Evolutionary conservation across 2,113 vertebrate species (phyloP), one percentile per base, ranked within the genome.

Genomic region (Peromyscus maniculatus): DNA sequence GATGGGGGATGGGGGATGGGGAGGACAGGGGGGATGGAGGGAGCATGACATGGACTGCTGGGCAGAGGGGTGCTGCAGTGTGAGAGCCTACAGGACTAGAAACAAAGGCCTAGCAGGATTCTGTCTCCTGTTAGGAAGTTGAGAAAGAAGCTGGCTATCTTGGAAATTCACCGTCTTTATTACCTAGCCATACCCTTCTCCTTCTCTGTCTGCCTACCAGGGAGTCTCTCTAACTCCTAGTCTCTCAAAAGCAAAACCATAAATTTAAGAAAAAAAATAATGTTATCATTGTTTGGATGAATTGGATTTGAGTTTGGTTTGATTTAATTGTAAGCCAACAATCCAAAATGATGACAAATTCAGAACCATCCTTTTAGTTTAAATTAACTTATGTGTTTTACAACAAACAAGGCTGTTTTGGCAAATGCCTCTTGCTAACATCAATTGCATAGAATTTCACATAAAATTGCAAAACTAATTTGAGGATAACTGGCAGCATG

Each of bases 391-490:
- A 55, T 26, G 57, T 91, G 79, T 90, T 87, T 88, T 75, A 24
- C 31, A 21, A 88, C 69, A 83, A 95, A 94, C 19, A 94, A 83
- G 86, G 9, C 74, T 87, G 0, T 75, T 88, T 92, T 43, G 89
- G 69, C 97, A 64, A 67, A 71, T 69, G 46, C 46, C 33, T 33
- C 57, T 57, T 77, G 49, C 83, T 86, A 93, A 87, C 43, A 91
- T n/a, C 46, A 96, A 89, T 77, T 75, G 92, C 77, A 59, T 46
- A 80, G 12, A 83, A 77, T 84, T 74, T 90, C 75, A 93, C 12
- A 88, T 75, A 84, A 91, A 94, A 78, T 43, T 5, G 0, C 39
- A 74, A 82, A 94, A 87, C n/a, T 80, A 90, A 21, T 91, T 92
- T 93, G 84, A 83, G 77, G 72, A 28, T 91, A 95, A 69, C 91